A percentile compares a stretch with the other conserved stretches of the same genome.
Evolutionary conservation across 2,888 invertebrate species (phyloP).

Genomic region (Dryococelus australis): DNA sequence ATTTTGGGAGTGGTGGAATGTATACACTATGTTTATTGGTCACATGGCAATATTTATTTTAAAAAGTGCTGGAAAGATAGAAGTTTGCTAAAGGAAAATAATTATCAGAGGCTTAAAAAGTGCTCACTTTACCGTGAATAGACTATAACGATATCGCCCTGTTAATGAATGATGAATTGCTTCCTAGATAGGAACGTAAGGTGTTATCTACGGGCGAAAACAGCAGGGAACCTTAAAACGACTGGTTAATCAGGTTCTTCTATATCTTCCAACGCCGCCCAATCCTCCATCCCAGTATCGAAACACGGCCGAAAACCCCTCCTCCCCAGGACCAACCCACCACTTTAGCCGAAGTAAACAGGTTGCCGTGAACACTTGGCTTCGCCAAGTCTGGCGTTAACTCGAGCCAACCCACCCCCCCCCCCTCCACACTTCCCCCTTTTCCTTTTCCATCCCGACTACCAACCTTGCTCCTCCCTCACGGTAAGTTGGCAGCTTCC

Average conservation of each 20-base stretch:
- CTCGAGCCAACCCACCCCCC: neutral
- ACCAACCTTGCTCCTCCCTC: neutral
- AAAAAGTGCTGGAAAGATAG: too few species aligned
- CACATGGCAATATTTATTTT: too few species aligned
- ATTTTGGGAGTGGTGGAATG: too few species aligned
- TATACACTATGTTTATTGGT: too few species aligned
- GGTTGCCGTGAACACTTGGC: constrained; percentile 16
- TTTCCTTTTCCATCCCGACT: neutral
- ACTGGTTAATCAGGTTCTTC: neutral
- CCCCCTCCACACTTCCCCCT: neutral
- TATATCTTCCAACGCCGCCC: neutral
- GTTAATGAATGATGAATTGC: neutral
- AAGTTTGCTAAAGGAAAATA: too few species aligned
- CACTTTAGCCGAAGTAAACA: constrained; percentile 1
- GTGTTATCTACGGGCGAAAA: neutral
- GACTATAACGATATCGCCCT: neutral
- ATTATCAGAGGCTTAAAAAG: too few species aligned
- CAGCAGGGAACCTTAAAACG: neutral
- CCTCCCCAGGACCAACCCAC: neutral
- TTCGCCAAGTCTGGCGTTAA: constrained; percentile 9
- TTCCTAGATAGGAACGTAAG: neutral
- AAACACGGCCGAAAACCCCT: neutral
- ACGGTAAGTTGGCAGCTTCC: neutral
- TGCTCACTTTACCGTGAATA: too few species aligned
- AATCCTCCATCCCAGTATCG: neutral